Conservation (phyloP, 1,140 invertebrate species). For the Leucophenga varia region DNA sequence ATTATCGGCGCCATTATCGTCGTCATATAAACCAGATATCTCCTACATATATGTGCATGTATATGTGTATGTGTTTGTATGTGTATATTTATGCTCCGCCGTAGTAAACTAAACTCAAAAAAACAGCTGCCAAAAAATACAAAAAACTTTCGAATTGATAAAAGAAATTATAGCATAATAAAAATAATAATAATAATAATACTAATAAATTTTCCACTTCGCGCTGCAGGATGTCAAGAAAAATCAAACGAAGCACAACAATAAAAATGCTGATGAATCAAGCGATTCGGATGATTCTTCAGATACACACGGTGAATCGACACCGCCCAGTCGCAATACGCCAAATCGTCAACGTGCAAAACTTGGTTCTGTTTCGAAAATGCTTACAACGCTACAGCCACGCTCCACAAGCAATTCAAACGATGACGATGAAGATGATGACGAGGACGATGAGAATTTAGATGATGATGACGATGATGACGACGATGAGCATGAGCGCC, state of each 20-base stretch:
- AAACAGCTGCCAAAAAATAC: too few species aligned
- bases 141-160: too few species aligned
- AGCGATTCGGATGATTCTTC: slow-evolving; percentile 50
- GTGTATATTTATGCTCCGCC: too few species aligned
- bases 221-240: slow-evolving; percentile 15
- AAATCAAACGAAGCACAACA: slow-evolving; percentile 4
- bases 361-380: slow-evolving; percentile 26
- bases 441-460: slow-evolving; percentile 27
- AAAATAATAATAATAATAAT: too few species aligned
- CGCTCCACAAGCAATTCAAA: slow-evolving; percentile 42
- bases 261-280: slow-evolving; percentile 31
- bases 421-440: slow-evolving; percentile 41
- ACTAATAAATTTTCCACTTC: too few species aligned
- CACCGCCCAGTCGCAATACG: slow-evolving; percentile 19
- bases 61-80: too few species aligned
- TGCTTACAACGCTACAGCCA: slow-evolving; percentile 37
- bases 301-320: slow-evolving; percentile 36
- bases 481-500: background rate
- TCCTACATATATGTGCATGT: too few species aligned
- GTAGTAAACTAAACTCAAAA: too few species aligned
- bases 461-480: slow-evolving; percentile 7
- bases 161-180: too few species aligned
- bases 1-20: too few species aligned
- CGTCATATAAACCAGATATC: too few species aligned
- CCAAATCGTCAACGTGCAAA: slow-evolving; percentile 13